Percentiles rank a stretch among this genome's conserved stretches.
Conservation (phyloP, 2,797 vertebrate species). For the Chlorospingus semifuscus region DNA sequence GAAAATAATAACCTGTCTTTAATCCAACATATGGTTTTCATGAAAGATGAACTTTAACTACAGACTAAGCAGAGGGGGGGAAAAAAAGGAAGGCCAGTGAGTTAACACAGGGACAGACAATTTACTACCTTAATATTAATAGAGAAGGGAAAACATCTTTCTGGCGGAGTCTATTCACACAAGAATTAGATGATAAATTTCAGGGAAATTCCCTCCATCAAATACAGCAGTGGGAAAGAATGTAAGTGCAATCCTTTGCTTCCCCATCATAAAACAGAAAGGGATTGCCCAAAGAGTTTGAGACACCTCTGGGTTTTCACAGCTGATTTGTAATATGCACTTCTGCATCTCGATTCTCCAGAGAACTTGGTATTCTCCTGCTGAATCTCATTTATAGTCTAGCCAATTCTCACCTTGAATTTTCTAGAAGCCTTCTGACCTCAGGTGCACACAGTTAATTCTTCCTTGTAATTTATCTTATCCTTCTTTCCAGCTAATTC, state of each 20-base stretch:
- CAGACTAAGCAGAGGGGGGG: neutral
- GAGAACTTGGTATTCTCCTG: neutral
- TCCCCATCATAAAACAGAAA: neutral
- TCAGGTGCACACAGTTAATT: constrained; percentile 1
- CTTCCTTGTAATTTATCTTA: neutral
- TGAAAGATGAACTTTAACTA: constrained; percentile 24
- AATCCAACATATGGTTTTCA: neutral
- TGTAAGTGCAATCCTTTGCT: neutral
- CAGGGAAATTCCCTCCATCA: constrained; percentile 16
- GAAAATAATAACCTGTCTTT: constrained; percentile 17
- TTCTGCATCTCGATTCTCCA: neutral
- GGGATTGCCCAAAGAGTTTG: neutral
- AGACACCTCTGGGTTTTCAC: neutral
- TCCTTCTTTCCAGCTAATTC: constrained; percentile 31
- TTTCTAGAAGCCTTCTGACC: neutral
- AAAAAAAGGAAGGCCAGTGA: neutral
- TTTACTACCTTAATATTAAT: constrained; percentile 9
- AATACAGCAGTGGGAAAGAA: constrained; percentile 7
- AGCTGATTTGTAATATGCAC: neutral
- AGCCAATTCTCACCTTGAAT: neutral
- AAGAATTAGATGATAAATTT: neutral
- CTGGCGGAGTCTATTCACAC: neutral
- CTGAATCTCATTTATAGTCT: constrained; percentile 2
- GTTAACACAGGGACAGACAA: constrained; percentile 5
- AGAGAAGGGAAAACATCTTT: neutral